Evolutionary conservation across 2,113 vertebrate species (phyloP), one percentile per base, ranked within the genome.

Genomic region (Tetraodon nigroviridis): DNA sequence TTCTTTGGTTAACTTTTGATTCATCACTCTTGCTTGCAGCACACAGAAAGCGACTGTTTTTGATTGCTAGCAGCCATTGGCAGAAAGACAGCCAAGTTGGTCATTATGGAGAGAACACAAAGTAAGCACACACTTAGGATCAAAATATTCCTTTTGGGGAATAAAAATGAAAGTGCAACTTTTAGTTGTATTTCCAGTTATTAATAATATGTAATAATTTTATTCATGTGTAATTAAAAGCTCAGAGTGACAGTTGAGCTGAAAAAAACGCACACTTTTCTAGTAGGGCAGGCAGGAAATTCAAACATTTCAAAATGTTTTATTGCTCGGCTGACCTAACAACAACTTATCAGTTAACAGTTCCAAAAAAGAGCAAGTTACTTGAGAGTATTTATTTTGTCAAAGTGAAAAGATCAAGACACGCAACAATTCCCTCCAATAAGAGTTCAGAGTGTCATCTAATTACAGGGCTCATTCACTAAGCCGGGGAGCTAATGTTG

Each of bases 401-500:
- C 59, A 49, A 58, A 60, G 55, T 71, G 42, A 67, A 69, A 61
- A 40, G 64, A 67, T 66, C 53, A 64, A 58, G 45, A 55, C 11
- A 78, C 55, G 76, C 64, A 64, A 41, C 15, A 57, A 64, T 46
- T 75, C 58, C 46, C 52, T n/a, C 69, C 67, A 76, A 73, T 73
- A 55, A 77, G 44, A 48, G 62, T 48, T 60, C 45, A 59, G 59
- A 60, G 65, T 65, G 71, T 67, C 57, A n/a, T 75, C 80, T 84
- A 84, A 87, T 88, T 89, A 82, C 61, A 83, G 67, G 76, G 61
- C 74, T 80, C 80, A 70, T 71, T 88, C 81, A 85, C 69, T 79
- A 74, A 86, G 78, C 84, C 60, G 24, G 82, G 88, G 84, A 88
- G 84, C 75, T 84, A 84, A 88, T 86, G 78, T 87, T 88, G 86